Evolutionary conservation across 2,797 vertebrate species (phyloP).

Genomic region (Spinibarbus caldwelli): DNA sequence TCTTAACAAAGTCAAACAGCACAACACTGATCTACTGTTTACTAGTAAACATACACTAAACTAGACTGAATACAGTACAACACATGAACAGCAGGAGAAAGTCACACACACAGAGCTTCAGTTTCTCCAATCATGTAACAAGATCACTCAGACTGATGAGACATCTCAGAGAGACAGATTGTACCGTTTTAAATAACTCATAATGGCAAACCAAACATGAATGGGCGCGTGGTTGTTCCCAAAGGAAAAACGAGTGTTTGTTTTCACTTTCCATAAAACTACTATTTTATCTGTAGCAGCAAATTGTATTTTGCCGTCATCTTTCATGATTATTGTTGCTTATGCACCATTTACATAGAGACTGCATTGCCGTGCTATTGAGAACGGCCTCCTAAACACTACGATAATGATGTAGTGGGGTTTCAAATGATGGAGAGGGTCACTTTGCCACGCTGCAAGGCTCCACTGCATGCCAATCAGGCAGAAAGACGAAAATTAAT

Average conservation of each 20-base stretch:
- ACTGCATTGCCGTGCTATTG: constrained; percentile 38
- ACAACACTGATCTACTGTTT: background rate
- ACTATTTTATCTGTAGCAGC: constrained; percentile 28
- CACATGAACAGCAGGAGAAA: constrained; percentile 43
- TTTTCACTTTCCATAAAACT: constrained; percentile 37
- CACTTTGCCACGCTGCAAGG: constrained; percentile 37
- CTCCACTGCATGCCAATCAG: constrained; percentile 47
- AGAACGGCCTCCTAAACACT: constrained; percentile 5
- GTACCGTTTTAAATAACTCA: constrained; percentile 51
- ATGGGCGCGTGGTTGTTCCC: constrained; percentile 30
- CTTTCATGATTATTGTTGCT: constrained; percentile 54
- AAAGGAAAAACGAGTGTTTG: constrained; percentile 33
- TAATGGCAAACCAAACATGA: constrained; percentile 23
- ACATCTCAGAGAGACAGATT: constrained; percentile 51
- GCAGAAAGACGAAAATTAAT: constrained; percentile 32
- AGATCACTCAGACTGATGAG: constrained; percentile 51
- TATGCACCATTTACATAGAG: constrained; percentile 47
- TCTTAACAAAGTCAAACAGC: too few species aligned
- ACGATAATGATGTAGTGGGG: constrained; percentile 33
- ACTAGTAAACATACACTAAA: constrained; percentile 11
- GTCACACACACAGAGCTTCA: constrained; percentile 16
- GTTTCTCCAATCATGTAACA: constrained; percentile 41
- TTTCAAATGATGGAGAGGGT: constrained; percentile 50
- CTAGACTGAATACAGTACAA: constrained; percentile 6
- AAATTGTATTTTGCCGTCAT: constrained; percentile 36